Evolutionary conservation across 2,797 vertebrate genomes (phyloP).

Genomic region (Phrynocephalus guinanensis): DNA sequence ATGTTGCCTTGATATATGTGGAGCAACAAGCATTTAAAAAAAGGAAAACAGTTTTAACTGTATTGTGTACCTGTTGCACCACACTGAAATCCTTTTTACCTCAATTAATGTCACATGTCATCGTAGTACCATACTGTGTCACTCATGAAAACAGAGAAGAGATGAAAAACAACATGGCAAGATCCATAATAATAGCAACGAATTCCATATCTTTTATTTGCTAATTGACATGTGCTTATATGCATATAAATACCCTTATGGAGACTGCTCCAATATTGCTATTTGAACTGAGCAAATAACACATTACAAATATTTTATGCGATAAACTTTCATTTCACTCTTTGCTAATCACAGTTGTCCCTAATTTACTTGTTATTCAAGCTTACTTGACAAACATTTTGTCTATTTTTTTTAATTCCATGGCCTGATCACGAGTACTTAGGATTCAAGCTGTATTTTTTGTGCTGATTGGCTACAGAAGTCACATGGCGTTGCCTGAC

Average conservation of each 20-base stretch:
- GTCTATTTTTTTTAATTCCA: neutral
- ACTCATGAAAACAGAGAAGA: slow-evolving; percentile 59
- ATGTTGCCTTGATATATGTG: slow-evolving; percentile 66
- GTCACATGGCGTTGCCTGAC: neutral
- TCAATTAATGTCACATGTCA: slow-evolving; percentile 70
- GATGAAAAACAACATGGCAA: slow-evolving; percentile 52
- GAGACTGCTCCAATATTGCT: slow-evolving; percentile 31
- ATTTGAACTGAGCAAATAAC: slow-evolving; percentile 25
- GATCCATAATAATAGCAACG: slow-evolving; percentile 39
- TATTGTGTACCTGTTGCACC: slow-evolving; percentile 73
- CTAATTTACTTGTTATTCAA: slow-evolving; percentile 36
- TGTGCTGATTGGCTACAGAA: neutral
- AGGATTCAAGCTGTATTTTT: slow-evolving; percentile 22
- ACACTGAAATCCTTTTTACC: slow-evolving; percentile 64
- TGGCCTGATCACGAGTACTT: slow-evolving; percentile 13
- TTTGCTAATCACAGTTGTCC: slow-evolving; percentile 33
- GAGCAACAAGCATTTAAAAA: slow-evolving; percentile 62
- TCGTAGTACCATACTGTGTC: slow-evolving; percentile 53
- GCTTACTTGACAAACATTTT: slow-evolving; percentile 28
- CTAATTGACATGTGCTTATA: slow-evolving; percentile 19
- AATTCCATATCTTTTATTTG: slow-evolving; percentile 14
- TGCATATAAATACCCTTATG: neutral
- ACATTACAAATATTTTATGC: slow-evolving; percentile 39
- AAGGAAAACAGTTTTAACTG: slow-evolving; percentile 64
- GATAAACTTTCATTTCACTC: slow-evolving; percentile 32